phyloP scores from a whole-genome alignment of 2,888 invertebrate genomes.

The Eupithecia centaureata region DNA sequence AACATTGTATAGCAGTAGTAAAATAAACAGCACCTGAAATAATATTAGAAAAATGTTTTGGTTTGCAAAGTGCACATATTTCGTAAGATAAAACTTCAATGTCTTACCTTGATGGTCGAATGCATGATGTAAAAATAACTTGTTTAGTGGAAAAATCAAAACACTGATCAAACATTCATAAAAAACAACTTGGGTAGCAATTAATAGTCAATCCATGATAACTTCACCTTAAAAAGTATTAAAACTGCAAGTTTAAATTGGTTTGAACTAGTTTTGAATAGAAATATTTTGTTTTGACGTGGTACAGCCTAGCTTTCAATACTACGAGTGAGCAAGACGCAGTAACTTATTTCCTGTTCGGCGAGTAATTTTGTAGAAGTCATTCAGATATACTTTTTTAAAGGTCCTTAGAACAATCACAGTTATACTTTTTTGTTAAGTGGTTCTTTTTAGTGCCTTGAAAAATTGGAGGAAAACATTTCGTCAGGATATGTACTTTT shows the following conservation, averaged over 20 bases:
- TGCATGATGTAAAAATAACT: constrained; percentile 21
- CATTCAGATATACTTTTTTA: constrained; percentile 21
- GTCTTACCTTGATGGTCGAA: constrained; percentile 22
- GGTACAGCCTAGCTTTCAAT: constrained; percentile 28
- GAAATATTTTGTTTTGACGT: constrained; percentile 27
- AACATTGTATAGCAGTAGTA: constrained; percentile 9
- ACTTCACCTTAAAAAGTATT: neutral
- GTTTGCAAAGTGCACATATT: neutral
- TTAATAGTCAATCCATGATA: neutral
- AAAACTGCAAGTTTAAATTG: neutral
- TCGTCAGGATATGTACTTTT: too few relatives aligned
- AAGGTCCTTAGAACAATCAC: constrained; percentile 17
- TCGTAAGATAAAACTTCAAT: neutral
- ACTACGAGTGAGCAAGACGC: constrained; percentile 28
- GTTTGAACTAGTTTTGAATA: neutral
- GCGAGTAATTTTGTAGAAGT: constrained; percentile 26
- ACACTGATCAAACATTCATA: neutral
- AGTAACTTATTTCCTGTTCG: constrained; percentile 31
- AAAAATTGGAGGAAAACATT: neutral
- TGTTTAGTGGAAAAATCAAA: neutral
- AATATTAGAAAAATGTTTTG: neutral
- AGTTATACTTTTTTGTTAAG: constrained; percentile 1
- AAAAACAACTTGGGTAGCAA: neutral
- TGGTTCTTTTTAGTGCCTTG: too few relatives aligned
- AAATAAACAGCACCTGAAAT: constrained; percentile 21